Percentiles rank a stretch among this genome's conserved stretches.
Conservation (phyloP, 2,113 vertebrate species). For the Gambusia affinis region DNA sequence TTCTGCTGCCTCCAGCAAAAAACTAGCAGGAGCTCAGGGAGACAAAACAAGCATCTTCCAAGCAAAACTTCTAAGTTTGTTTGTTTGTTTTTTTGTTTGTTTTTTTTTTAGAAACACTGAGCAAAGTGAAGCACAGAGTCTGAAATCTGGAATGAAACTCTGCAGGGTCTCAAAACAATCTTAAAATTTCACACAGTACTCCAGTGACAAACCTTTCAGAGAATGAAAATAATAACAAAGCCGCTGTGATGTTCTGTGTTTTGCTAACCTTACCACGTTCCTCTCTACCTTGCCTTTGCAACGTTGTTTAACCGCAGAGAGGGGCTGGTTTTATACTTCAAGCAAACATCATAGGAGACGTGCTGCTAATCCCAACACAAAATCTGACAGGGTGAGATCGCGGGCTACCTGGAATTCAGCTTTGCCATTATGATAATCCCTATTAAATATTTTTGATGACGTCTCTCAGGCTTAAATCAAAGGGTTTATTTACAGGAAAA, state of each 20-base stretch:
- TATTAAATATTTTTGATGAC: not conserved
- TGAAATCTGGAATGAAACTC: conserved; percentile 18
- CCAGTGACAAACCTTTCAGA: conserved; percentile 35
- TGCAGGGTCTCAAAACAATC: conserved; percentile 17
- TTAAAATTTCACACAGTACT: conserved; percentile 46
- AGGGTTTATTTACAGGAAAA: not conserved
- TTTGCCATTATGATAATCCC: not conserved
- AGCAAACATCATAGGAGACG: conserved; percentile 13
- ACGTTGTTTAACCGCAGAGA: conserved; percentile 17
- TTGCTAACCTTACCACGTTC: conserved; percentile 26
- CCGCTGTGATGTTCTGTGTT: conserved; percentile 15
- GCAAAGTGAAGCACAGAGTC: conserved; percentile 1
- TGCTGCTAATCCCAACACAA: conserved; percentile 19
- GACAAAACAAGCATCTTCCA: conserved; percentile 39
- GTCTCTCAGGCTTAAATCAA: not conserved
- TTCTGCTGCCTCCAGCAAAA: conserved; percentile 18
- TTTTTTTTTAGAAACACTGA: conserved; percentile 12
- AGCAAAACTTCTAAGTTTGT: conserved; percentile 10
- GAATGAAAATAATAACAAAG: conserved; percentile 58
- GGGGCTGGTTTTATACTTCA: conserved; percentile 14
- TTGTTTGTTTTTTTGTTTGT: not conserved
- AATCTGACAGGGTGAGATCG: not conserved
- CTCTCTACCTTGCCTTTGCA: conserved; percentile 25
- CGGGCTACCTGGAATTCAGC: not conserved
- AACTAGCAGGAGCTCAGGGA: conserved; percentile 8